A percentile compares a stretch with the other conserved stretches of the same genome.
phyloP scores from a whole-genome alignment of 2,888 invertebrate species.

The Slavum lentiscoides region DNA sequence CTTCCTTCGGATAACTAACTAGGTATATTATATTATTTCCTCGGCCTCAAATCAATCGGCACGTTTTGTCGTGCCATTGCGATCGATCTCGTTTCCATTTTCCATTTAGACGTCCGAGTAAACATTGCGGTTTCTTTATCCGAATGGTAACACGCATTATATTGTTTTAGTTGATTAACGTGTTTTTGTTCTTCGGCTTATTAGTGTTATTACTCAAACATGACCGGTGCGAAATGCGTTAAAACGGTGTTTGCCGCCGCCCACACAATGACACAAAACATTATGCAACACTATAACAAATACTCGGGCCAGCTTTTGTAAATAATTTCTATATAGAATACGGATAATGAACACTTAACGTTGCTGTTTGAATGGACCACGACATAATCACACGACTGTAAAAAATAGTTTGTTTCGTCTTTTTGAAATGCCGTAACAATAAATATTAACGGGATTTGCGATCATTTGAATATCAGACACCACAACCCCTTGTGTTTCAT shows the following conservation, averaged over 20 bases:
- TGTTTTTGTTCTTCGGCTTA: conserved; percentile 7
- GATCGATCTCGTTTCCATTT: conserved; percentile 16
- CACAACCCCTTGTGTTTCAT: neutral
- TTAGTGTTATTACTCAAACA: neutral
- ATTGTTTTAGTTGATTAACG: neutral
- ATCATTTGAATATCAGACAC: conserved; percentile 3
- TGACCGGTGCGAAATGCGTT: neutral
- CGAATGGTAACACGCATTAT: neutral
- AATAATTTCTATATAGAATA: conserved; percentile 15
- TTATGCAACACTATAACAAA: conserved; percentile 18
- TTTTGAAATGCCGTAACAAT: neutral
- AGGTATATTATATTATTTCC: neutral
- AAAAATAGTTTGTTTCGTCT: neutral
- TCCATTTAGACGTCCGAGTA: neutral
- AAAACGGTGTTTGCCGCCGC: conserved; percentile 24
- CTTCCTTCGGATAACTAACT: neutral
- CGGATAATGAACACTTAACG: neutral
- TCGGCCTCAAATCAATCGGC: neutral
- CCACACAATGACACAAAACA: conserved; percentile 26
- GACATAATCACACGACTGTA: neutral
- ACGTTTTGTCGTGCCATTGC: neutral
- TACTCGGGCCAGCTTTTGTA: conserved; percentile 9
- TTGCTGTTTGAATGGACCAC: neutral
- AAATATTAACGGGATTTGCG: neutral
- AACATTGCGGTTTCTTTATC: neutral